These are phyloP conservation scores for Tachina lurida DNA, from an alignment of 2,888 invertebrate species.

Conservation along the genomic window DNA sequence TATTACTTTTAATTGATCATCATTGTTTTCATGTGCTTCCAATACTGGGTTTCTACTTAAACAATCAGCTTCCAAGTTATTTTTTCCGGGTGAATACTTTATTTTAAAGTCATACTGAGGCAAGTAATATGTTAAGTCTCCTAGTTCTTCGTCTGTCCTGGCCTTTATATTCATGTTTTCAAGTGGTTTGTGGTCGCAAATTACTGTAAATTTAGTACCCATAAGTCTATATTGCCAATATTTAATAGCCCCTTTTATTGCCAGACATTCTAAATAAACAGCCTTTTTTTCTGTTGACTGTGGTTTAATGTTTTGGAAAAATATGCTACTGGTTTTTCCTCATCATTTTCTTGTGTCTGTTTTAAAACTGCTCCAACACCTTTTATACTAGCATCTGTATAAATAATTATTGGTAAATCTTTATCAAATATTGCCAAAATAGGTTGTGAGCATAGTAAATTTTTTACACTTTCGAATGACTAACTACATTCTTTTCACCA, in stretches of 20 bases:
- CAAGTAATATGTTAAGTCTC: not conserved
- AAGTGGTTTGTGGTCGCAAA: not conserved
- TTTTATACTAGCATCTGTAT: too few relatives aligned
- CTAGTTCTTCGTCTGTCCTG: not conserved
- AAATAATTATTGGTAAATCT: constrained; percentile 49
- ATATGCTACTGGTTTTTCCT: too few relatives aligned
- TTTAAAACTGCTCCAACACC: constrained; percentile 43
- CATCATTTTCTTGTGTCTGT: constrained; percentile 59
- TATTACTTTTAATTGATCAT: not conserved
- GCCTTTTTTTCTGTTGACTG: too few relatives aligned
- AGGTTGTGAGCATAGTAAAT: too few relatives aligned
- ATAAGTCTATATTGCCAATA: constrained; percentile 7
- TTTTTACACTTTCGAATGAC: too few relatives aligned
- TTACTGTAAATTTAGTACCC: constrained; percentile 5
- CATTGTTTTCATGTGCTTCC: not conserved
- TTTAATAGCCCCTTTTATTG: not conserved
- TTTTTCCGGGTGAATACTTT: not conserved
- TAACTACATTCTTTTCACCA: constrained; percentile 55
- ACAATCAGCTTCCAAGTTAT: not conserved
- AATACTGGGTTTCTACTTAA: not conserved
- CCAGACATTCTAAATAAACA: too few relatives aligned
- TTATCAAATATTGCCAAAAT: constrained; percentile 64
- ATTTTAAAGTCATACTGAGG: not conserved
- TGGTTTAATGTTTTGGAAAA: too few relatives aligned
- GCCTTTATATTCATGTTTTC: not conserved